phyloP scores from a whole-genome alignment of 2,797 vertebrate genomes.

The Oryzias sinensis region DNA sequence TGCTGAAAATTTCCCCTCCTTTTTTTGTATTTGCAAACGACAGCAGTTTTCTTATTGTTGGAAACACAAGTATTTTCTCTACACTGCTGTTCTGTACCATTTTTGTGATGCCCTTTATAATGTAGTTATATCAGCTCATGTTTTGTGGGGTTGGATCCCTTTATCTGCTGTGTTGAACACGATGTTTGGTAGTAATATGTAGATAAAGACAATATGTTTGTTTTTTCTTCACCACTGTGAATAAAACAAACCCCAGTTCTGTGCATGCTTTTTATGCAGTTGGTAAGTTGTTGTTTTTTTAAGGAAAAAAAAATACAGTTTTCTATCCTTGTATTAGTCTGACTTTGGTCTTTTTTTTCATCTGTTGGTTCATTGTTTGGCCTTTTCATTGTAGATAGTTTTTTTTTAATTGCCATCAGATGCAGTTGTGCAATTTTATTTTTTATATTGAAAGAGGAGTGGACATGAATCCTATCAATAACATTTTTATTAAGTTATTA shows the following conservation, averaged over 20 bases:
- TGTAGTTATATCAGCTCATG: constrained; percentile 21
- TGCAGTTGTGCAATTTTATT: constrained; percentile 39
- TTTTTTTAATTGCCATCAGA: constrained; percentile 40
- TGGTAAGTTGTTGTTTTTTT: constrained; percentile 53
- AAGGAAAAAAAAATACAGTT: constrained; percentile 18
- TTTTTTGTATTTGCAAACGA: constrained; percentile 56
- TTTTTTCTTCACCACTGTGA: constrained; percentile 32
- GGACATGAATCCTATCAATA: constrained; percentile 43
- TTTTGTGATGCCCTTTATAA: constrained; percentile 35
- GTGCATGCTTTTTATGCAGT: constrained; percentile 66
- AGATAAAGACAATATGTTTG: constrained; percentile 56
- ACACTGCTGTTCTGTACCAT: constrained; percentile 34
- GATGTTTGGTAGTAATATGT: constrained; percentile 44
- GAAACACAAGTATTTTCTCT: constrained; percentile 21
- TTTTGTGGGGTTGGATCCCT: constrained; percentile 16
- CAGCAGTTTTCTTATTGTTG: constrained; percentile 35
- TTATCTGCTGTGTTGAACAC: constrained; percentile 33
- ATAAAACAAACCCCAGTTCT: constrained; percentile 39
- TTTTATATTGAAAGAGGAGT: constrained; percentile 41
- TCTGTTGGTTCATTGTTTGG: constrained; percentile 41
- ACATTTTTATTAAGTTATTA: constrained; percentile 53
- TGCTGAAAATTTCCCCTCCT: constrained; percentile 28
- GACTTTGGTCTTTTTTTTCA: constrained; percentile 46
- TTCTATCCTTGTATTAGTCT: constrained; percentile 34
- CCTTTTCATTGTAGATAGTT: constrained; percentile 39